Evolutionary conservation across 1,140 invertebrate genomes (phyloP).

Genomic region (Anoplophora glabripennis): DNA sequence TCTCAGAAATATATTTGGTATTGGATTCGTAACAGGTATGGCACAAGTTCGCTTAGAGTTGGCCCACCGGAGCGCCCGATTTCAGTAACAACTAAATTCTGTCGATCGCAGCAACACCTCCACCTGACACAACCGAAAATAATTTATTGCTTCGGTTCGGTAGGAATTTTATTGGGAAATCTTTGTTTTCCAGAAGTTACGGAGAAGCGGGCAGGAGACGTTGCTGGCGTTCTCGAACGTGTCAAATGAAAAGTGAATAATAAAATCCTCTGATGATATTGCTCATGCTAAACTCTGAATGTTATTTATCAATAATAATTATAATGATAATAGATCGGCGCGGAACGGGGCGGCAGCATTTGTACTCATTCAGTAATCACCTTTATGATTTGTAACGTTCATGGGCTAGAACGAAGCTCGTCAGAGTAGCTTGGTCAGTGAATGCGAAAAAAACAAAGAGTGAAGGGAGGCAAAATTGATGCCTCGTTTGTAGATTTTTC

Average conservation of each 20-base stretch:
- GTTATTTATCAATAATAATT: constrained; percentile 38
- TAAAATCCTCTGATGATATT: constrained; percentile 36
- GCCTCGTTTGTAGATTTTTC: no score
- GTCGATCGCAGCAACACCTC: no score
- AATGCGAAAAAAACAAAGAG: no score
- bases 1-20: constrained; percentile 26
- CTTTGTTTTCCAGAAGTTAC: constrained; percentile 18
- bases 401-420: neutral
- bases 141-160: neutral
- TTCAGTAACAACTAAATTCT: neutral
- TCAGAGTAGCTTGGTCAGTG: neutral
- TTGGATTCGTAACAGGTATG: constrained; percentile 29
- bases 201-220: constrained; percentile 6
- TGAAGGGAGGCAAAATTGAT: no score
- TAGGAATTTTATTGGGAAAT: constrained; percentile 20
- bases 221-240: no score
- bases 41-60: constrained; percentile 35
- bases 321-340: constrained; percentile 40
- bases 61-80: constrained; percentile 16
- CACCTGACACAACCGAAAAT: constrained; percentile 11
- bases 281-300: constrained; percentile 42
- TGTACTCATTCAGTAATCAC: constrained; percentile 49
- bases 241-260: constrained; percentile 10
- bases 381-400: constrained; percentile 38
- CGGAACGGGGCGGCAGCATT: constrained; percentile 37